Base-by-base conservation (phyloP, 2,888 invertebrate genomes). In the Eurois occulta region DNA sequence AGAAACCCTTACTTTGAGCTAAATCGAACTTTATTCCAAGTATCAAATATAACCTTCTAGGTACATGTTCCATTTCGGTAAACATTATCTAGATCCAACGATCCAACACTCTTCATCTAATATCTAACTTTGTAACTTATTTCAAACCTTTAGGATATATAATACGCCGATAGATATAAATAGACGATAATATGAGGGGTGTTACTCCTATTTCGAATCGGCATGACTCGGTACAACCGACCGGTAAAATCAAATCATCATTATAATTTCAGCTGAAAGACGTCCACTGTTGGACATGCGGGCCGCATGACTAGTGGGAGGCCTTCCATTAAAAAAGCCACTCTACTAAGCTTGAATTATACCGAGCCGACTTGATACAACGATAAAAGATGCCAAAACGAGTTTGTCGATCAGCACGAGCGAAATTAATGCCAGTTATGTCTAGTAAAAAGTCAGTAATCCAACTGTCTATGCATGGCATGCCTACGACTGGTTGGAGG, bases 21-120 rank as follows among this genome's bases (percentile, higher is more conserved):
- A 65, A 78, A 32, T 41, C 81, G 48, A 48, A 73, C 16, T 35
- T 65, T 28, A 80, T 78, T 73, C 58, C 41, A 58, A 52, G 58
- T 48, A 66, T 81, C 58, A 48, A 65, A 48, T 73, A 73, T 60
- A 35, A 81, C 35, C 65, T 78, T 81, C 60, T 35, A n/a, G n/a
- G n/a, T n/a, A 70, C 35, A 48, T 79, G 81, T 81, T 74, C 66
- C 35, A 16, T 80, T 72, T 65, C 21, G 21, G 72, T 52, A 73
- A 66, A 78, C 28, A 66, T 38, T 55, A 58, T 74, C 41, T 48
- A 41, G 16, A 72, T 72, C 24, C 46, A 58, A 32, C 11, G 16
- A 72, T 72, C 24, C 46, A 58, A 32, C 11, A 28, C 41, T 58
- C 38, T 78, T 16, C 16, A 13, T 73, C 58, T 28, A 35, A 52